phyloP scores from a whole-genome alignment of 1,140 invertebrate species.

The Oncopeltus fasciatus region DNA sequence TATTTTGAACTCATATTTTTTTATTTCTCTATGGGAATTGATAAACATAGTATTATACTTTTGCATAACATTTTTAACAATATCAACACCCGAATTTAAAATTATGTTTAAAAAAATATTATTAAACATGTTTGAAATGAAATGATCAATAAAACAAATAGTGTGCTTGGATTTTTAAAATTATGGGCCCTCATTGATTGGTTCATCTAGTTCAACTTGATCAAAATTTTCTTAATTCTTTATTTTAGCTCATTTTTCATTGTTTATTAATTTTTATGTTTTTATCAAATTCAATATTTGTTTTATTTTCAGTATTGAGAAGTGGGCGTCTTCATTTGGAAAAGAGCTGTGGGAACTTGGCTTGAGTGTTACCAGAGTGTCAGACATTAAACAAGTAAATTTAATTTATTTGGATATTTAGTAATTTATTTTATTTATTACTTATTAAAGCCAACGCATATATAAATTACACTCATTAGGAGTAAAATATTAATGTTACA shows the following conservation, averaged over 20 bases:
- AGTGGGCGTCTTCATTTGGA: constrained; percentile 43
- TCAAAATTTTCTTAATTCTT: neutral
- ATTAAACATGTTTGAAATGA: neutral
- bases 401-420: neutral
- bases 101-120: too few relatives aligned
- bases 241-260: neutral
- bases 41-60: too few relatives aligned
- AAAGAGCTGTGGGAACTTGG: constrained; percentile 45
- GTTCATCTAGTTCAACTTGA: neutral
- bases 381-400: constrained; percentile 41
- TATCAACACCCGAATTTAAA: too few relatives aligned
- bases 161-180: neutral
- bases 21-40: too few relatives aligned
- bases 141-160: neutral
- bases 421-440: neutral
- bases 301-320: constrained; percentile 33
- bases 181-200: neutral
- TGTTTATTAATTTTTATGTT: neutral
- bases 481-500: neutral
- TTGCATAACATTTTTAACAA: too few relatives aligned
- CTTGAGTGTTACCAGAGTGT: constrained; percentile 39
- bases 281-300: neutral
- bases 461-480: neutral
- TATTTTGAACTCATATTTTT: too few relatives aligned
- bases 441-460: neutral